phyloP scores from a whole-genome alignment of 2,113 vertebrate species.

The Hippocampus abdominalis region DNA sequence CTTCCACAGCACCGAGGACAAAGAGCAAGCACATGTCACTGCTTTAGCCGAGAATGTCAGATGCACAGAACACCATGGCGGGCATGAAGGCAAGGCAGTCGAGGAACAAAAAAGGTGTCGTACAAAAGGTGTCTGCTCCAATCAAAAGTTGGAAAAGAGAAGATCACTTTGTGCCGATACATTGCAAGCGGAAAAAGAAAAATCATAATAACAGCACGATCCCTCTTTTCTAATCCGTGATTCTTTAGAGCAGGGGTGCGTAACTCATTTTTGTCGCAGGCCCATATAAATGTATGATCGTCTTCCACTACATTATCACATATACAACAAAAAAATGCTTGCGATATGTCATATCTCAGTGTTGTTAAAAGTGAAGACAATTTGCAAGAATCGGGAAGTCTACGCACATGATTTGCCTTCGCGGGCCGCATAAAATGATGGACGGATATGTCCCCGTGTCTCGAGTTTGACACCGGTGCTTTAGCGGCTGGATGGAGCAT shows the following conservation, averaged over 20 bases:
- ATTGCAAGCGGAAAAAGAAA: neutral
- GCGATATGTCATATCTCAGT: too few species aligned
- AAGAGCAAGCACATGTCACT: conserved; percentile 41
- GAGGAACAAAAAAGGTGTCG: conserved; percentile 10
- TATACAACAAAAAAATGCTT: too few species aligned
- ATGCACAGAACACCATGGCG: conserved; percentile 33
- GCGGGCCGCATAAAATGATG: too few species aligned
- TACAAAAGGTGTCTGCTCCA: conserved; percentile 18
- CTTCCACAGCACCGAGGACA: conserved; percentile 41
- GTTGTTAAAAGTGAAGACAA: too few species aligned
- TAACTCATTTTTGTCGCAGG: too few species aligned
- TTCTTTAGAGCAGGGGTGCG: neutral
- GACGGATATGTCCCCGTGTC: too few species aligned
- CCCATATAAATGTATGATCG: too few species aligned
- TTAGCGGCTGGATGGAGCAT: neutral
- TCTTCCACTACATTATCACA: too few species aligned
- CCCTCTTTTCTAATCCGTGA: neutral
- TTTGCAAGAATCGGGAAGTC: too few species aligned
- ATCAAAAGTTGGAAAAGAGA: neutral
- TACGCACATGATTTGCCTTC: too few species aligned
- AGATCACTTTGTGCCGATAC: neutral
- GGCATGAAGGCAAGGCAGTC: conserved; percentile 10
- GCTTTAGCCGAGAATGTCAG: conserved; percentile 38
- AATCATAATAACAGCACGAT: neutral
- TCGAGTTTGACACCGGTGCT: too few species aligned